These are phyloP conservation scores for Anodontia alba DNA, from an alignment of 2,888 invertebrate species.

Conservation along the genomic window DNA sequence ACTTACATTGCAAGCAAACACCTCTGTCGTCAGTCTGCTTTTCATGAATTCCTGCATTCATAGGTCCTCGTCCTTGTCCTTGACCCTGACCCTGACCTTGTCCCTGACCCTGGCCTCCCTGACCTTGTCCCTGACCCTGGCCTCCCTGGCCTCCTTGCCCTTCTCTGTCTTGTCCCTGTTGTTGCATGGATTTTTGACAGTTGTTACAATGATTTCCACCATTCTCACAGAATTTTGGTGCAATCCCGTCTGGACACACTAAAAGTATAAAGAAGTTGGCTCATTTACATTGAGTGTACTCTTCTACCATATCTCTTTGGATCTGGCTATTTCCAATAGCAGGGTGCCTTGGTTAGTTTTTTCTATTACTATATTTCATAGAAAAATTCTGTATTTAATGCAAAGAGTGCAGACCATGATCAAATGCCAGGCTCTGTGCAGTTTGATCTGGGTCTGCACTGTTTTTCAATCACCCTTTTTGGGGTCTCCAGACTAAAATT, in stretches of 20 bases:
- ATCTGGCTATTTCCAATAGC: too few relatives aligned
- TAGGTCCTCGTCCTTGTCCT: background rate
- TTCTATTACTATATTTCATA: too few relatives aligned
- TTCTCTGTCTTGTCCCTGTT: background rate
- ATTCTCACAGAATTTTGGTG: background rate
- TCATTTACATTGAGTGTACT: too few relatives aligned
- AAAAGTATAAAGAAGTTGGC: background rate
- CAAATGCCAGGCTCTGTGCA: too few relatives aligned
- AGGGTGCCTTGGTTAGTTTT: too few relatives aligned
- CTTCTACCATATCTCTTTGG: too few relatives aligned
- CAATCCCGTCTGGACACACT: background rate
- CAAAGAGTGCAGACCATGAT: too few relatives aligned
- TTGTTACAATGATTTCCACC: background rate
- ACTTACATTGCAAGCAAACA: background rate
- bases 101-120: background rate
- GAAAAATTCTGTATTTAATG: too few relatives aligned
- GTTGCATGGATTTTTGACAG: background rate
- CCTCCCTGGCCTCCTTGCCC: background rate
- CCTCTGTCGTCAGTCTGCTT: background rate
- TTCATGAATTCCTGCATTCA: background rate
- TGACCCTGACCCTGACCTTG: constrained; percentile 8
- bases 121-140: background rate
- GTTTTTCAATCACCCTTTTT: too few relatives aligned
- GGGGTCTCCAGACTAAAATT: too few relatives aligned
- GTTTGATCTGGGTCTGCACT: too few relatives aligned